Conservation (phyloP, 2,888 invertebrate species). For the Ornithoptera alexandrae region DNA sequence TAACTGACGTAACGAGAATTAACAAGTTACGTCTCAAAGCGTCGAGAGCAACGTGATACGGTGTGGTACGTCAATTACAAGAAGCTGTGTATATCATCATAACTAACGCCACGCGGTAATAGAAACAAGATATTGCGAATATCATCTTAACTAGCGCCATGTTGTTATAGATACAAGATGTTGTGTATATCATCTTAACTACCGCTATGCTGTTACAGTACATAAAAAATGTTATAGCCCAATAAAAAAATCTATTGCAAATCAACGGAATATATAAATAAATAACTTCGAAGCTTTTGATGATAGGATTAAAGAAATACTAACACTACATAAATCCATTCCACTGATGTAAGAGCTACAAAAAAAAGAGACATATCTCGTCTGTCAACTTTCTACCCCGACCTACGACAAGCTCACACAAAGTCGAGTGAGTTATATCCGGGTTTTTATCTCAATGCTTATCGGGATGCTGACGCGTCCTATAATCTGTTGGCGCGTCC, state of each 20-base stretch:
- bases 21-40: too few relatives aligned
- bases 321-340: neutral
- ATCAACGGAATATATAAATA: neutral
- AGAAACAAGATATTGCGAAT: too few relatives aligned
- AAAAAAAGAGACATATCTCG: neutral
- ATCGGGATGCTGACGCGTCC: conserved; percentile 19
- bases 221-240: too few relatives aligned
- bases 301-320: neutral
- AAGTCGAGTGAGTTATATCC: neutral
- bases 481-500: conserved; percentile 10
- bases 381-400: neutral
- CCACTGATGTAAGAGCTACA: neutral
- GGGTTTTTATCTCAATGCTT: conserved; percentile 11
- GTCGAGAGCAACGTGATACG: too few relatives aligned
- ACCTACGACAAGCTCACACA: conserved; percentile 17
- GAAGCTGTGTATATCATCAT: too few relatives aligned
- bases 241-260: neutral
- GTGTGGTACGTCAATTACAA: too few relatives aligned
- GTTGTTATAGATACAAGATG: too few relatives aligned
- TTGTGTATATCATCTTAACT: too few relatives aligned
- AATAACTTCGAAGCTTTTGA: neutral
- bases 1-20: too few relatives aligned
- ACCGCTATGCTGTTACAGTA: too few relatives aligned
- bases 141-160: too few relatives aligned
- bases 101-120: too few relatives aligned